Evolutionary conservation across 2,113 vertebrate species (phyloP).

Genomic region (Upupa epops): DNA sequence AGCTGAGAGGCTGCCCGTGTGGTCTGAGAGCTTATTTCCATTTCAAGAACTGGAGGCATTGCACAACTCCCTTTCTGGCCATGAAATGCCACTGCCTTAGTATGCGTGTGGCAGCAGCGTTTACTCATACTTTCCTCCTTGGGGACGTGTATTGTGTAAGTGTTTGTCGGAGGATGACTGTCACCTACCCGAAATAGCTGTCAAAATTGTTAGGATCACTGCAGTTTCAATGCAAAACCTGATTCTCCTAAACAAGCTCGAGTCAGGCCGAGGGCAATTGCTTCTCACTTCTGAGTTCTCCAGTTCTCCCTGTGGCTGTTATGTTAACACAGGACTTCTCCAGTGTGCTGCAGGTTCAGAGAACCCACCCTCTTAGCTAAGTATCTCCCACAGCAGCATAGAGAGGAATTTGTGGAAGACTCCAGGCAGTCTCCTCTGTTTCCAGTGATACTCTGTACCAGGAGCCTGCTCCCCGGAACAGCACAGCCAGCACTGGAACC

Average conservation of each 20-base stretch:
- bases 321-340: not conserved
- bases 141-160: not conserved
- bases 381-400: not conserved
- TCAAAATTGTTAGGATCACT: not conserved
- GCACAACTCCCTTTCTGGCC: not conserved
- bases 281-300: not conserved
- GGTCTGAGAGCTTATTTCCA: not conserved
- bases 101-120: not conserved
- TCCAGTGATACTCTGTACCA: not conserved
- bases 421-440: not conserved
- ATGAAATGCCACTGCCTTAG: not conserved
- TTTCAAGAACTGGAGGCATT: not conserved
- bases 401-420: not conserved
- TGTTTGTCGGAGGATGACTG: not conserved
- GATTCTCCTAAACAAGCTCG: not conserved
- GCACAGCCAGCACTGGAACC: not conserved
- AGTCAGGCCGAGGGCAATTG: not conserved
- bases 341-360: not conserved
- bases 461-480: not conserved
- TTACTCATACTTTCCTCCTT: slow-evolving; percentile 13
- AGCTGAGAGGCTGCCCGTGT: not conserved
- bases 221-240: not conserved
- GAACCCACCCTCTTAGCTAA: not conserved
- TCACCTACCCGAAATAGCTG: slow-evolving; percentile 12
- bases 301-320: not conserved